These are phyloP conservation scores for Philhelius pedissequus DNA, from an alignment of 2,888 invertebrate species.

Conservation along the genomic window DNA sequence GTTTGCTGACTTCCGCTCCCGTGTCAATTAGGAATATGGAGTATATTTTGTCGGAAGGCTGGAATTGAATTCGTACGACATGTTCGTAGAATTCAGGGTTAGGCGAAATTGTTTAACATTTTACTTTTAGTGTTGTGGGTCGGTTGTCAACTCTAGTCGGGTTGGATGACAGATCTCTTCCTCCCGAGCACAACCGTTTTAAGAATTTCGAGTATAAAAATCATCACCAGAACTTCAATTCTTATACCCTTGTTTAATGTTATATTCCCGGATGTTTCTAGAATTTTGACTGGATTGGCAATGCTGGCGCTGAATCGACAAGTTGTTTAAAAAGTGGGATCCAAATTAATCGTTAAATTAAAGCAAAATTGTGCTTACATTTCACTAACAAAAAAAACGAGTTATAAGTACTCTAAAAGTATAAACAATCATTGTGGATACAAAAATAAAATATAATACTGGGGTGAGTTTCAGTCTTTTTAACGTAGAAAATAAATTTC, in stretches of 20 bases:
- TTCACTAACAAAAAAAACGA: no score
- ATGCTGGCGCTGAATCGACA: no score
- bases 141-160: background rate
- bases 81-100: background rate
- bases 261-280: background rate
- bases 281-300: background rate
- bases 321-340: no score
- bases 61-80: background rate
- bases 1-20: background rate
- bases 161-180: no score
- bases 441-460: no score
- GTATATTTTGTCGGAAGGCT: background rate
- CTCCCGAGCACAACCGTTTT: background rate
- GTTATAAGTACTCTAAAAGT: no score
- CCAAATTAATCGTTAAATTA: no score
- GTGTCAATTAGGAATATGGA: background rate
- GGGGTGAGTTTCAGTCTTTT: no score
- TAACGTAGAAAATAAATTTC: no score
- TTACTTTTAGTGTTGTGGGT: background rate
- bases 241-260: background rate
- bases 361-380: no score
- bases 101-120: background rate
- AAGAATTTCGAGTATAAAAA: background rate
- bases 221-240: background rate
- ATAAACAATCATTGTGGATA: no score